Evolutionary conservation across 2,113 vertebrate genomes (phyloP), one percentile per base, ranked within the genome.

Genomic region (Phocoena phocoena): DNA sequence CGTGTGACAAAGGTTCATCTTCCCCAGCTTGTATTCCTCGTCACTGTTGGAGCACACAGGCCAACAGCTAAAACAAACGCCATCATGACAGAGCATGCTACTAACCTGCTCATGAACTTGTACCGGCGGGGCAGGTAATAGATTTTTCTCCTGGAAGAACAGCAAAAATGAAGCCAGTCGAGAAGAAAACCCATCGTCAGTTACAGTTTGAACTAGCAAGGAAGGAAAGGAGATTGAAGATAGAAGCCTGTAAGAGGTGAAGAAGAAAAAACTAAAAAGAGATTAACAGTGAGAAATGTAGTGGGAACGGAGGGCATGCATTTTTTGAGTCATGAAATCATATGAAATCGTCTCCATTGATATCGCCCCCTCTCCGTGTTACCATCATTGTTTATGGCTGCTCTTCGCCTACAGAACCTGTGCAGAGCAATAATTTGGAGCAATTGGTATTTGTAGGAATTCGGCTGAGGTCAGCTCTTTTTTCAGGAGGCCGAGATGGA

Each of bases 41-140:
- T 55, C 88, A 17, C 33, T 44, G 47, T 62, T 74, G 89, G 74
- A 15, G 18, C 86, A 58, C 55, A 89, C 5, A 12, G 36, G 83
- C 55, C 63, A 73, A 88, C 85, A 9, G 23, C 73, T 12, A 62
- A 90, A 68, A 67, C 55, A 97, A 76, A 77, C 74, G 15, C 21
- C 3, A n/a, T 47, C 21, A 8, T 9, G 63, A 26, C 26, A 21
- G 21, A 91, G 73, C 88, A n/a, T 7, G 86, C 36, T 93, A 98
- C 99, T 99, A 93, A 99, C 99, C 99, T 99, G 99, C 99, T 99
- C 99, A 99, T 99, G 98, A 99, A 99, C 99, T 99, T 99, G 99
- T 99, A 99, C 53, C 99, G 98, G 86, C 99, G 99, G 90, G 99
- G 99, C 99, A 99, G 99, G 99, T 99, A 99, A 99, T 99, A 99